Evolutionary conservation across 2,113 vertebrate genomes (phyloP).

Genomic region (Sinocyclocheilus maitianheensis): DNA sequence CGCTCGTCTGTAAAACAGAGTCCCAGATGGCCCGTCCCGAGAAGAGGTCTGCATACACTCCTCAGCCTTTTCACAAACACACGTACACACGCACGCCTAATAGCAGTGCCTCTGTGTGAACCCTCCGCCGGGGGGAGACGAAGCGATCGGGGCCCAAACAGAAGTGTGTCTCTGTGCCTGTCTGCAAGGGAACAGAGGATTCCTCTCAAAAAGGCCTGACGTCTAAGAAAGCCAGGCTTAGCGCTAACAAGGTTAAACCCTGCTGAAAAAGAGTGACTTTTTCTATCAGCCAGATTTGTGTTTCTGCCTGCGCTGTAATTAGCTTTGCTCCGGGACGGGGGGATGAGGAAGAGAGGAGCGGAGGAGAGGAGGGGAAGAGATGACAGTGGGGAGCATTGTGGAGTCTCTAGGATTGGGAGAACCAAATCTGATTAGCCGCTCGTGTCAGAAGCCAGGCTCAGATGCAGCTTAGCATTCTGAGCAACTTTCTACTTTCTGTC

Average conservation of each 20-base stretch:
- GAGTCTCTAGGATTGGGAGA: conserved; percentile 88
- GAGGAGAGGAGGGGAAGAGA: conserved; percentile 51
- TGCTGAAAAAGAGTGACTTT: conserved; percentile 91
- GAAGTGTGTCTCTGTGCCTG: conserved; percentile 78
- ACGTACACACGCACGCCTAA: conserved; percentile 67
- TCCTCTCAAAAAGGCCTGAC: conserved; percentile 73
- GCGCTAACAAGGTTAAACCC: conserved; percentile 99
- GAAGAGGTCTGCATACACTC: conserved; percentile 68
- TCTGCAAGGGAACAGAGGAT: conserved; percentile 76
- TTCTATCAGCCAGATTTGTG: conserved; percentile 99
- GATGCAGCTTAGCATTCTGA: conserved; percentile 96
- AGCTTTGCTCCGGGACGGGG: conserved; percentile 85
- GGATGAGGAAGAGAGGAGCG: conserved; percentile 53
- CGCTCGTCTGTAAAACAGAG: conserved; percentile 70
- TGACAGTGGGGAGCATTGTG: conserved; percentile 98
- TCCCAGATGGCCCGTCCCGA: conserved; percentile 74
- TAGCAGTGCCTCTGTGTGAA: conserved; percentile 74
- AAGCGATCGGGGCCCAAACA: conserved; percentile 64
- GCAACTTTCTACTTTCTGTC: conserved; percentile 91
- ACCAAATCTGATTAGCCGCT: conserved; percentile 99
- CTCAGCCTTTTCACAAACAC: conserved; percentile 39
- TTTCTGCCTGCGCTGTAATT: conserved; percentile 93
- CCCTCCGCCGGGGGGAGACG: conserved; percentile 66
- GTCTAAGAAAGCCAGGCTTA: conserved; percentile 94
- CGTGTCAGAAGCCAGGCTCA: conserved; percentile 98